These are phyloP conservation scores for Pyrgilauda ruficollis DNA, from an alignment of 2,113 vertebrate species.

Conservation along the genomic window DNA sequence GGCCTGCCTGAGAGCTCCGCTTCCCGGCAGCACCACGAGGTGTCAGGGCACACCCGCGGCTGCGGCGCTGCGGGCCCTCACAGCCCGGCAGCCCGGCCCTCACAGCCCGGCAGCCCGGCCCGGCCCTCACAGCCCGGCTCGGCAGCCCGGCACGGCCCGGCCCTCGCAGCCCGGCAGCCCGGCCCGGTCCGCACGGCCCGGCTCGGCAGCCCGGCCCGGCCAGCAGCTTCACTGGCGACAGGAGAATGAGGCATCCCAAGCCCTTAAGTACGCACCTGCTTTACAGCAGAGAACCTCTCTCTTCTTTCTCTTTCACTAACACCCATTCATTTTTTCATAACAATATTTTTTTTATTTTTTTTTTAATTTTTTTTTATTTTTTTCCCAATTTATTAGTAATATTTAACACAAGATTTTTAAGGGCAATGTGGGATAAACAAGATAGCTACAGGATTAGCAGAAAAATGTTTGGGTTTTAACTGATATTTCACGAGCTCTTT, in stretches of 20 bases:
- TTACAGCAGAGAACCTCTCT: not conserved
- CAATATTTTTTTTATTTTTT: not conserved
- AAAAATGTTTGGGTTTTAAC: not conserved
- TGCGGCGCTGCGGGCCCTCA: not conserved
- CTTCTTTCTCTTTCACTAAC: not conserved
- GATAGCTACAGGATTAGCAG: not conserved
- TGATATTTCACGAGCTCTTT: not conserved
- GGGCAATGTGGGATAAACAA: fast-evolving
- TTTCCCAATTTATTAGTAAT: not conserved
- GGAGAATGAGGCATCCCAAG: fast-evolving
- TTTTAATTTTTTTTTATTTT: not conserved
- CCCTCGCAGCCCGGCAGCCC: too few species aligned
- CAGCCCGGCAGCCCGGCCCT: not conserved
- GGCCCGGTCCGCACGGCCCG: too few species aligned
- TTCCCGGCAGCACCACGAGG: not conserved
- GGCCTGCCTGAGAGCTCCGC: fast-evolving
- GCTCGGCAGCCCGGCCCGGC: too few species aligned
- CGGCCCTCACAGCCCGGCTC: too few species aligned
- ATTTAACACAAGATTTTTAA: not conserved
- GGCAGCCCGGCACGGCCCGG: too few species aligned
- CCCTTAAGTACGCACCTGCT: too few species aligned
- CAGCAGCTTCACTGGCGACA: fast-evolving
- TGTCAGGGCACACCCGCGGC: slow-evolving; percentile 5
- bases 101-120: too few species aligned
- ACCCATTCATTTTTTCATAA: too few species aligned